These are phyloP conservation scores for Hipposideros armiger DNA, from an alignment of 2,113 vertebrate species.

Conservation along the genomic window DNA sequence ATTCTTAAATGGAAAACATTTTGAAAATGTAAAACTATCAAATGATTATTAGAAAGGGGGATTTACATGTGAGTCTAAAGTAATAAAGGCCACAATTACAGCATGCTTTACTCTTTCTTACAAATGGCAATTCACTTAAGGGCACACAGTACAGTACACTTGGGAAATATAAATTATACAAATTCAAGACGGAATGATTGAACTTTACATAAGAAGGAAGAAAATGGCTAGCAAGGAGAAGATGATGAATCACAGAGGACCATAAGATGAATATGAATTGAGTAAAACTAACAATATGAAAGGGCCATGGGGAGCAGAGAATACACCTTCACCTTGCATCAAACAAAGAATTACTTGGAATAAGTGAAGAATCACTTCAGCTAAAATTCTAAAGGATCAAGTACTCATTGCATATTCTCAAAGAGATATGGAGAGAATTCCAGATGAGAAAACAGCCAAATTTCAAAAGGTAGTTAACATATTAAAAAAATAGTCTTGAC, in stretches of 20 bases:
- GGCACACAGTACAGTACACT: not conserved
- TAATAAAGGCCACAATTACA: not conserved
- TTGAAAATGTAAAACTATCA: not conserved
- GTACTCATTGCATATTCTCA: not conserved
- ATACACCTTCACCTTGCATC: not conserved
- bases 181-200: not conserved
- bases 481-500: not conserved
- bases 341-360: not conserved
- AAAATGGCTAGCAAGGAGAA: not conserved
- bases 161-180: not conserved
- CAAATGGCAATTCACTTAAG: not conserved
- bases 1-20: not conserved
- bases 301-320: not conserved
- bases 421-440: not conserved
- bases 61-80: not conserved
- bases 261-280: not conserved
- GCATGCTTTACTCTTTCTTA: not conserved
- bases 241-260: not conserved
- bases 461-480: not conserved
- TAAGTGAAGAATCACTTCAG: not conserved
- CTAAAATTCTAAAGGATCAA: conserved; percentile 13
- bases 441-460: not conserved
- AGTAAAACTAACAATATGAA: not conserved
- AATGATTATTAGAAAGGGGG: not conserved
- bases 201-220: not conserved